phyloP scores from a whole-genome alignment of 1,140 invertebrate genomes.

The Argopecten irradians region DNA sequence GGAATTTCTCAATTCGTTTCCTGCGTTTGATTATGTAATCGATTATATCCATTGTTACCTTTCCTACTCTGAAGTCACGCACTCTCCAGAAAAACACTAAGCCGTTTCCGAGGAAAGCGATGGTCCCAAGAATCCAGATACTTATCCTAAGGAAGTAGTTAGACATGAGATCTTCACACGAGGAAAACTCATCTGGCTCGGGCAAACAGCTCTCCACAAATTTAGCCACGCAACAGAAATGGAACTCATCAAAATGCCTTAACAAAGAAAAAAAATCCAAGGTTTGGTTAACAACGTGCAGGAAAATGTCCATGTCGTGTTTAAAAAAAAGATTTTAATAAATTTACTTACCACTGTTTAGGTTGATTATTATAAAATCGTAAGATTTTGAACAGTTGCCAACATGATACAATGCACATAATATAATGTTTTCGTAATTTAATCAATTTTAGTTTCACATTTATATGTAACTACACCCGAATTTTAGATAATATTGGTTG shows the following conservation, averaged over 20 bases:
- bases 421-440: too few relatives aligned
- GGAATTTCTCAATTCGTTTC: background rate
- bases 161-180: conserved; percentile 81
- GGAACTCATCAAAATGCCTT: conserved; percentile 78
- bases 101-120: conserved; percentile 82
- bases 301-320: background rate
- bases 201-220: conserved; percentile 77
- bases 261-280: conserved; percentile 24
- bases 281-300: background rate
- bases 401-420: too few relatives aligned
- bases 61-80: conserved; percentile 66
- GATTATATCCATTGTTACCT: conserved; percentile 57
- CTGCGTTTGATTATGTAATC: background rate
- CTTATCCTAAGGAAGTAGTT: conserved; percentile 79
- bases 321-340: background rate
- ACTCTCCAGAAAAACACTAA: conserved; percentile 82
- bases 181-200: conserved; percentile 80
- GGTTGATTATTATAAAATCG: too few relatives aligned
- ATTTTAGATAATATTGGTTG: too few relatives aligned
- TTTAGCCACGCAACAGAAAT: conserved; percentile 79
- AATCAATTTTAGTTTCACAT: too few relatives aligned
- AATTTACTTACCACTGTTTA: too few relatives aligned
- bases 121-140: conserved; percentile 83
- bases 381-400: too few relatives aligned
- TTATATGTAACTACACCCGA: too few relatives aligned